Conservation (phyloP, 2,888 invertebrate species). For the Barypeithes pellucidus region DNA sequence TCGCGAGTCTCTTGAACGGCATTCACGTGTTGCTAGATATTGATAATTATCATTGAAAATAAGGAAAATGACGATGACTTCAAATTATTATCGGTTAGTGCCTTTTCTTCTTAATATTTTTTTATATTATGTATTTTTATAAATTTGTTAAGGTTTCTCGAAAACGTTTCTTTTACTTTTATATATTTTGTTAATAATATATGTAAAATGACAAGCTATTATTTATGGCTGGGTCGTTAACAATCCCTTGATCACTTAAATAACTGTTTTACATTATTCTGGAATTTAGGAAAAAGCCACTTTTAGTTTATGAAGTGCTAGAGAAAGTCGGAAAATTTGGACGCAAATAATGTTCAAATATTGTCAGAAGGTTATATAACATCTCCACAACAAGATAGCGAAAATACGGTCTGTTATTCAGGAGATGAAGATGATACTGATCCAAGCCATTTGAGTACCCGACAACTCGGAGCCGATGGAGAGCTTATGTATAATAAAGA, state of each 20-base stretch:
- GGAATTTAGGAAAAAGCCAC: conserved; percentile 19
- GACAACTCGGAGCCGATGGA: conserved; percentile 14
- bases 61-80: too few species aligned
- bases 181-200: too few species aligned
- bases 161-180: too few species aligned
- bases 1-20: too few species aligned
- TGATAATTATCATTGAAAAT: too few species aligned
- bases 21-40: too few species aligned
- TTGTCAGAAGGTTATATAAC: conserved; percentile 28
- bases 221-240: conserved; percentile 33
- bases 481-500: conserved; percentile 12
- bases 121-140: too few species aligned
- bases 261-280: conserved; percentile 8
- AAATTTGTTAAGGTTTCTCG: not conserved
- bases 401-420: conserved; percentile 31
- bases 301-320: conserved; percentile 10
- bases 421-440: conserved; percentile 15
- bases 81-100: too few species aligned
- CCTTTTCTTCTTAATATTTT: too few species aligned
- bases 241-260: conserved; percentile 23
- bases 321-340: conserved; percentile 21
- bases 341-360: conserved; percentile 15
- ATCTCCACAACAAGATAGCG: conserved; percentile 24
- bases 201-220: conserved; percentile 26
- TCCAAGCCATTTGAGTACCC: conserved; percentile 20